Conservation (phyloP, 2,888 invertebrate genomes). For the Lamellibrachia satsuma region DNA sequence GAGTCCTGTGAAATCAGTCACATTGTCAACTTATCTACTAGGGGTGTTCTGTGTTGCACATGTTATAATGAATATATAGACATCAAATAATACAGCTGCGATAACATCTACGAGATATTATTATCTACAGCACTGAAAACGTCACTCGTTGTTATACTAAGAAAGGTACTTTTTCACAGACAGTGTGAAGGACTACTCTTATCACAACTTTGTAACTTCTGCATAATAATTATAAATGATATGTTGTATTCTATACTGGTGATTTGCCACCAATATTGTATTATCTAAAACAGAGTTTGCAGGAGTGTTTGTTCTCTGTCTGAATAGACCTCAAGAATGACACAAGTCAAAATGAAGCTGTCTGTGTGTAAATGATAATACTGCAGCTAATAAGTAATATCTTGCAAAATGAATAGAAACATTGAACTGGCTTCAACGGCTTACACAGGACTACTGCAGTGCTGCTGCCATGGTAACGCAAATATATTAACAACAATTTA, state of each 20-base stretch:
- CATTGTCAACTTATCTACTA: not conserved
- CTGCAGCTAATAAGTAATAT: not conserved
- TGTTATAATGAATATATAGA: not conserved
- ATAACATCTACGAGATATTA: not conserved
- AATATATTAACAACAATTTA: not conserved
- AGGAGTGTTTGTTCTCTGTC: not conserved
- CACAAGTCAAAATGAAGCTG: not conserved
- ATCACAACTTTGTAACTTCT: not conserved
- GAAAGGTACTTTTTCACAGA: not conserved
- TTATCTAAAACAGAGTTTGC: not conserved
- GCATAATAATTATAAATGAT: not conserved
- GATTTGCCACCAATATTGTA: not conserved
- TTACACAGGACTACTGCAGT: not conserved
- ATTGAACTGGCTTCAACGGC: not conserved
- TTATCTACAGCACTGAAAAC: not conserved
- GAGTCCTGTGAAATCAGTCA: not conserved
- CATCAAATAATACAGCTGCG: not conserved
- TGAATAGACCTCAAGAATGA: not conserved
- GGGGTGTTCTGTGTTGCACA: not conserved
- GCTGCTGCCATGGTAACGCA: not conserved
- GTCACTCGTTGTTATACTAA: not conserved
- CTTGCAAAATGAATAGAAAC: not conserved
- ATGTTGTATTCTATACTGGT: not conserved
- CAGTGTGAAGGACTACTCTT: not conserved
- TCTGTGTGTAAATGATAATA: not conserved